These are phyloP conservation scores for Clarias gariepinus DNA, from an alignment of 2,113 vertebrate species.

Conservation along the genomic window DNA sequence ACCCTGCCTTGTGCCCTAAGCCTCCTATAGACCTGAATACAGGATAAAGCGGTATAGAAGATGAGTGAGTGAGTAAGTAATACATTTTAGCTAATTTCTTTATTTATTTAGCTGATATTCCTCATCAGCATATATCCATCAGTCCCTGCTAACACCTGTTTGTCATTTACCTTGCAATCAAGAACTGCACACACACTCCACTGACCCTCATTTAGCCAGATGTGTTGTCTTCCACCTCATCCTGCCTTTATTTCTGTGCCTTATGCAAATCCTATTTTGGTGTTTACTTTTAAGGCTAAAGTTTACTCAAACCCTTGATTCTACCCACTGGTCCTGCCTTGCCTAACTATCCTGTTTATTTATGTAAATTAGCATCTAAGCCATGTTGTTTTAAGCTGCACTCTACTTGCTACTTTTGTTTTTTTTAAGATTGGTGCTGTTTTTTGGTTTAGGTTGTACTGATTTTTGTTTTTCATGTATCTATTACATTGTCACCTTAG, in stretches of 20 bases:
- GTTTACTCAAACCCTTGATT: neutral
- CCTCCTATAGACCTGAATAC: no score
- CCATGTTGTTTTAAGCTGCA: neutral
- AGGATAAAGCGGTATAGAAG: no score
- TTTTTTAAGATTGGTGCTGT: neutral
- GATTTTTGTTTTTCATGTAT: neutral
- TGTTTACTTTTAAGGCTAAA: neutral
- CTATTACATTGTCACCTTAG: neutral
- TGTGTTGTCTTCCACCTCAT: neutral
- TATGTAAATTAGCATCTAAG: neutral
- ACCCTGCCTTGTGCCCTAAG: no score
- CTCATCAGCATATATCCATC: no score
- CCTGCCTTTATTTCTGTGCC: neutral
- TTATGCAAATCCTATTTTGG: neutral
- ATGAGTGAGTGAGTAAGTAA: no score
- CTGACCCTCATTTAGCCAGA: neutral
- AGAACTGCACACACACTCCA: constrained; percentile 1
- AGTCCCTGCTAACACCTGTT: neutral
- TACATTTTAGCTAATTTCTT: no score
- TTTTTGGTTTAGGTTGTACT: neutral
- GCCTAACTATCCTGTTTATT: neutral
- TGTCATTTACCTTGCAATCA: neutral
- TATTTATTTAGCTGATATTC: no score
- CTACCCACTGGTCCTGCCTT: neutral
- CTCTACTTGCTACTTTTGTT: no score